phyloP scores from a whole-genome alignment of 2,797 vertebrate species.

The Nothura maculosa region DNA sequence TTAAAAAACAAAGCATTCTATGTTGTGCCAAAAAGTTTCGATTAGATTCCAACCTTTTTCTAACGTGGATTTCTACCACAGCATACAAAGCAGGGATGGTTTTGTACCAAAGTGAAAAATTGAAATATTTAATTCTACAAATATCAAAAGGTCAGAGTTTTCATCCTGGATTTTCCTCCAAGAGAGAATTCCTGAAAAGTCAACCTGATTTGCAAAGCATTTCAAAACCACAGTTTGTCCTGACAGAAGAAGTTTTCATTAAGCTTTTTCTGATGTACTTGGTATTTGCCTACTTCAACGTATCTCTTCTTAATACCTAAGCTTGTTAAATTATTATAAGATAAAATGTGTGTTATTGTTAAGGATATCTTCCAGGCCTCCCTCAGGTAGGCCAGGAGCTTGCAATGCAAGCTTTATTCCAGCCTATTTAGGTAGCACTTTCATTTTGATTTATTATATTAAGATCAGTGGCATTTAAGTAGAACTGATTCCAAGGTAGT shows the following conservation, averaged over 20 bases:
- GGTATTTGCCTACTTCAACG: not conserved
- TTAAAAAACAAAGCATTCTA: not conserved
- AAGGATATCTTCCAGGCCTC: not conserved
- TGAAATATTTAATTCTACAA: conserved; percentile 15
- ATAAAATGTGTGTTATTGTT: not conserved
- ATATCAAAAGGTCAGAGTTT: conserved; percentile 10
- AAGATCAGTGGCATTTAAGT: not conserved
- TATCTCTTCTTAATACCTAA: not conserved
- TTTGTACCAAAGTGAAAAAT: not conserved
- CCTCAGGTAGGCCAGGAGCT: not conserved
- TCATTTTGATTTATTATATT: conserved; percentile 15
- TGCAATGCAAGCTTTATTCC: conserved; percentile 1
- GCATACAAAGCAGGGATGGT: not conserved
- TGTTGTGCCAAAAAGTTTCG: not conserved
- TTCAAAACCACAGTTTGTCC: not conserved
- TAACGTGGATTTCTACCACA: not conserved
- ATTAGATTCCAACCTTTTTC: not conserved
- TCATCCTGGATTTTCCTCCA: not conserved
- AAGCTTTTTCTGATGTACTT: not conserved
- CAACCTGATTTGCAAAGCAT: not conserved
- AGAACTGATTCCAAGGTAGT: not conserved
- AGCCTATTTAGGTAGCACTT: not conserved
- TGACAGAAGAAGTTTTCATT: not conserved
- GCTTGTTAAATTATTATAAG: not conserved
- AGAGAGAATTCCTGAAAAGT: conserved; percentile 11